Conservation (phyloP, 2,888 invertebrate genomes). For the Macrosoma leucophasiata region DNA sequence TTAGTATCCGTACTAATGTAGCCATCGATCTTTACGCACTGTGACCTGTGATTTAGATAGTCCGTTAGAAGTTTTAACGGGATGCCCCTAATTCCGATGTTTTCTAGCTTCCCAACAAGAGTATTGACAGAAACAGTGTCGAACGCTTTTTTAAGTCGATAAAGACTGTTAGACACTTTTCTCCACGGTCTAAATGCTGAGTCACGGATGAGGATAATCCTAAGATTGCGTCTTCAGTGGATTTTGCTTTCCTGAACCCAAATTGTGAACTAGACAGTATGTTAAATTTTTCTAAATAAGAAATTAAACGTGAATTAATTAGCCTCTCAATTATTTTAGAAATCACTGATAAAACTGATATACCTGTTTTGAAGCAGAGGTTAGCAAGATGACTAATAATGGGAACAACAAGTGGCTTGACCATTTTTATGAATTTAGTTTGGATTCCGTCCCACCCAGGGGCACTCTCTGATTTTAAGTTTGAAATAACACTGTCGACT, state of each 20-base stretch:
- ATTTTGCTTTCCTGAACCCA: conserved; percentile 7
- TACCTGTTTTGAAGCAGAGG: not conserved
- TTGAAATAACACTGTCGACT: too few relatives aligned
- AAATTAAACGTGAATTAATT: conserved; percentile 3
- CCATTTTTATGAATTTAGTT: too few relatives aligned
- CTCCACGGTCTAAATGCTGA: not conserved
- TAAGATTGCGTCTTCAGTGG: conserved; percentile 9
- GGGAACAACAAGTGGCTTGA: too few relatives aligned
- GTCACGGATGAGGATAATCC: too few relatives aligned
- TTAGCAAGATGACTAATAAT: too few relatives aligned
- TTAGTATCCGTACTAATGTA: not conserved
- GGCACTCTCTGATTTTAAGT: too few relatives aligned
- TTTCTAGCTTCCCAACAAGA: conserved; percentile 10
- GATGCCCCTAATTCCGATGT: conserved; percentile 8
- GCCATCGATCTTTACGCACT: conserved; percentile 5
- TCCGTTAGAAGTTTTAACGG: conserved; percentile 2
- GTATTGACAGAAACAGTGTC: conserved; percentile 9
- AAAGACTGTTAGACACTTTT: conserved; percentile 9
- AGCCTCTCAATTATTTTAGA: conserved; percentile 5
- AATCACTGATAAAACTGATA: conserved; percentile 3
- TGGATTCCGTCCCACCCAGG: too few relatives aligned
- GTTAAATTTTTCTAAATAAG: conserved; percentile 5
- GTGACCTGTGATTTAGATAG: conserved; percentile 5
- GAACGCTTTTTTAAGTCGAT: conserved; percentile 13
- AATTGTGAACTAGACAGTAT: conserved; percentile 10